These are phyloP conservation scores for Haemorhous mexicanus DNA, from an alignment of 2,113 vertebrate species.

Conservation along the genomic window DNA sequence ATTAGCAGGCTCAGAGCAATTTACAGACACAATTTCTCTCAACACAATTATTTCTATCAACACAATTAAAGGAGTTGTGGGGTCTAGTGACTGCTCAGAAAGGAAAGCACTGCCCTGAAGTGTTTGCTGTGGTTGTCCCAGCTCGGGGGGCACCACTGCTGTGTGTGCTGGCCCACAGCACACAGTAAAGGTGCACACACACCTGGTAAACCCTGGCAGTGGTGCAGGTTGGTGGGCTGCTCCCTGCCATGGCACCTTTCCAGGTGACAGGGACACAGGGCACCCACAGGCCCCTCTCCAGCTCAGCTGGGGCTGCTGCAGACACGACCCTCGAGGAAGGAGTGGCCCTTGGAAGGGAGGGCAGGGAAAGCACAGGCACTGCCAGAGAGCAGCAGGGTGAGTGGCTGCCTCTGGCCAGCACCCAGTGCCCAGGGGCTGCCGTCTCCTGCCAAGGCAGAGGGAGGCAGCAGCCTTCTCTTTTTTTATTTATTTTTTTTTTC, in stretches of 20 bases:
- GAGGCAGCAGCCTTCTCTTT: not conserved
- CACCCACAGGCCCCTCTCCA: fast-evolving
- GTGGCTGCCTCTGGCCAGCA: not conserved
- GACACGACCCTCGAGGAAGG: fast-evolving
- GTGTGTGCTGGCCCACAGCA: not conserved
- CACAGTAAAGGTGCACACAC: fast-evolving
- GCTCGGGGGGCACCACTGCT: not conserved
- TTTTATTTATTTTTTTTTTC: not conserved
- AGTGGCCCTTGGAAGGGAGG: fast-evolving
- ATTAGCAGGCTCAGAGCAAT: not conserved
- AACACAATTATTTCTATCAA: not conserved
- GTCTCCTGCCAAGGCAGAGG: not conserved
- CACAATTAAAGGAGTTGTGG: not conserved
- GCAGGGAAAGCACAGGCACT: not conserved
- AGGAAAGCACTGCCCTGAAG: not conserved
- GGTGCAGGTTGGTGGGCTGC: fast-evolving
- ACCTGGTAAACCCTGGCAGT: not conserved
- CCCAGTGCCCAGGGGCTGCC: fast-evolving
- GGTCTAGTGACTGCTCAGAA: not conserved
- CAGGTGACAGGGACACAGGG: not conserved
- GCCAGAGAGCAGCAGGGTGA: fast-evolving
- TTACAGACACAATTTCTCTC: not conserved
- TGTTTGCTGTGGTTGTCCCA: not conserved
- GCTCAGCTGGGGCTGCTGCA: not conserved
- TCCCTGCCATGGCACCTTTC: not conserved